These are phyloP conservation scores for Ptilonorhynchus violaceus DNA, from an alignment of 2,113 vertebrate species.

Conservation along the genomic window DNA sequence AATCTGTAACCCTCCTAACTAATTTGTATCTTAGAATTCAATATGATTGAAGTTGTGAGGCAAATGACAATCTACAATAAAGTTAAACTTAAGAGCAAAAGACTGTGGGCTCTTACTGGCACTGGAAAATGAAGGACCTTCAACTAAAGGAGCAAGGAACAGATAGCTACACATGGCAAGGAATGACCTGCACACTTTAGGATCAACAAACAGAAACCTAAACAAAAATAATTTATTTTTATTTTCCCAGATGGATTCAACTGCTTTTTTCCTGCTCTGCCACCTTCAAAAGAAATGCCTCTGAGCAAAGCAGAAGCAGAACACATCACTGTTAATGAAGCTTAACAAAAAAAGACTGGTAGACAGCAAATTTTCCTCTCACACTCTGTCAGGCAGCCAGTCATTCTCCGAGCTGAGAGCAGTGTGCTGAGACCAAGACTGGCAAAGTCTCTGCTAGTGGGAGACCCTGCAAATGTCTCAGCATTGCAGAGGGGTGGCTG, in stretches of 20 bases:
- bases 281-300: neutral
- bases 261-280: neutral
- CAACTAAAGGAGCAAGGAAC: neutral
- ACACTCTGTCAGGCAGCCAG: neutral
- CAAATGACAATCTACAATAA: neutral
- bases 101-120: neutral
- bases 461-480: neutral
- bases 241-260: neutral
- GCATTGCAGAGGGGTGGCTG: neutral
- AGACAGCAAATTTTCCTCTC: neutral
- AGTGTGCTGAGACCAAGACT: neutral
- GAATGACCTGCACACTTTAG: neutral
- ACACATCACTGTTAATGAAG: neutral
- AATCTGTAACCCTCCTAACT: neutral
- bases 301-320: neutral
- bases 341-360: neutral
- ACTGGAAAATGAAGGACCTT: neutral
- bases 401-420: neutral
- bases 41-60: neutral
- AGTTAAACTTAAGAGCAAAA: neutral
- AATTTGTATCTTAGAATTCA: neutral
- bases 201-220: neutral
- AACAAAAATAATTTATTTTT: neutral
- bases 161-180: neutral
- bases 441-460: neutral